Evolutionary conservation across 2,797 vertebrate species (phyloP), one percentile per base, ranked within the genome.

Genomic region (Martes flavigula): DNA sequence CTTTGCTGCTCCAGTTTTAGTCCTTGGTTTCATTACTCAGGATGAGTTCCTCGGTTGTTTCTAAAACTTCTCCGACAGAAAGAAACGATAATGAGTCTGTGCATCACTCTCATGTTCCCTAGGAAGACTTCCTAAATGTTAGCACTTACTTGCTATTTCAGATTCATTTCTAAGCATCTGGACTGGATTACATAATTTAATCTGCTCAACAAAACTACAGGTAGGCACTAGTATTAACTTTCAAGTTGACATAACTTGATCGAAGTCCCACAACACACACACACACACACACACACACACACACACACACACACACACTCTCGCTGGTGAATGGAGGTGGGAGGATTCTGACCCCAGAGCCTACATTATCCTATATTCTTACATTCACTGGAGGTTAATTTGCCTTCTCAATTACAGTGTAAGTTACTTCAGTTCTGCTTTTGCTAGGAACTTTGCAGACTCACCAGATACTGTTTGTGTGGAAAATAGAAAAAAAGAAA

Each of bases 1-100:
- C 48, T 75, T 96, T 90, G 90, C 96, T 97, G 87, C 96, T 95
- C 70, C 93, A 98, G 85, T 96, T 96, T 86, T 75, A 91, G 2
- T 77, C 84, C 95, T 89, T 82, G 58, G 35, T 93, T 97, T 97
- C 68, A 30, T 85, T 97, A 90, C 38, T 96, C 77, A 75, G 72
- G 96, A 88, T 93, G 81, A 96, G 64, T n/a, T 87, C 0, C 0
- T 1, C 2, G 2, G 35, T 83, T 97, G 92, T 89, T 97, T 88
- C 95, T 81, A 95, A 98, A 88, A 96, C 93, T 95, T 84, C 77
- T 92, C 72, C 20, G 70, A 90, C 82, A 91, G 75, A 96, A 86
- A 46, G 64, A 96, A 54, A 84, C 13, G 13, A 5, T 40, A 68
- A 93, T 48, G 77, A 68, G 3, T 87, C 78, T 38, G 43, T 5